Evolutionary conservation across 2,888 invertebrate genomes (phyloP).

Genomic region (Shargacucullia verbasci): DNA sequence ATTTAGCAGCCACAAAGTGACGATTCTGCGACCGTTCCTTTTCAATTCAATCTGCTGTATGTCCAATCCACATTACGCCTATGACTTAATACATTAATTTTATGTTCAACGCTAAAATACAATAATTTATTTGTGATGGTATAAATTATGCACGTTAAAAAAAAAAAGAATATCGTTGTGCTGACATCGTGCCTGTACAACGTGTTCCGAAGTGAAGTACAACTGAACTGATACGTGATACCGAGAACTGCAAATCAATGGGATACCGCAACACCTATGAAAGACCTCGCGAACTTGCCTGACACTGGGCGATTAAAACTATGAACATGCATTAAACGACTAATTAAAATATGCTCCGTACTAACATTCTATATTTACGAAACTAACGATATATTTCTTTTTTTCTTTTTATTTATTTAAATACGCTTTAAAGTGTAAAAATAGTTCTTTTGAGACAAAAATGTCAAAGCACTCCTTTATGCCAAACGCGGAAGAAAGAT

Average conservation of each 20-base stretch:
- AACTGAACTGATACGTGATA: constrained; percentile 73
- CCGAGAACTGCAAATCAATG: constrained; percentile 69
- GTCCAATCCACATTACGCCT: constrained; percentile 63
- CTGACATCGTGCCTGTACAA: constrained; percentile 43
- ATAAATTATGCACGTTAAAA: constrained; percentile 56
- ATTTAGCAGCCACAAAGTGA: constrained; percentile 13
- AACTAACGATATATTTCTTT: constrained; percentile 83
- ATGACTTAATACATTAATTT: constrained; percentile 48
- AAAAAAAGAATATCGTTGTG: constrained; percentile 31
- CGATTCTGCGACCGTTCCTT: constrained; percentile 7
- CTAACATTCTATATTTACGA: constrained; percentile 83
- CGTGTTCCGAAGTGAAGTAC: constrained; percentile 45
- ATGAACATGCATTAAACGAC: constrained; percentile 85
- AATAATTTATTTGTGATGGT: constrained; percentile 55
- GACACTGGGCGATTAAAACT: constrained; percentile 79
- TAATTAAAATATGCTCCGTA: constrained; percentile 85
- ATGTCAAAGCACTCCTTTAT: constrained; percentile 75
- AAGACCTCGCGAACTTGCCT: constrained; percentile 68
- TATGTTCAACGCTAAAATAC: constrained; percentile 48
- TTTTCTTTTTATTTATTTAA: constrained; percentile 72
- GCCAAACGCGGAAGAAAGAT: constrained; percentile 59
- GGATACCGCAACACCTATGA: constrained; percentile 66
- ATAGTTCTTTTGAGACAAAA: constrained; percentile 81
- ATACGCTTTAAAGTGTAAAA: constrained; percentile 85
- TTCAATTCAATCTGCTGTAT: constrained; percentile 52